Conservation (phyloP, 1,140 invertebrate species). For the Lepidurus arcticus region DNA sequence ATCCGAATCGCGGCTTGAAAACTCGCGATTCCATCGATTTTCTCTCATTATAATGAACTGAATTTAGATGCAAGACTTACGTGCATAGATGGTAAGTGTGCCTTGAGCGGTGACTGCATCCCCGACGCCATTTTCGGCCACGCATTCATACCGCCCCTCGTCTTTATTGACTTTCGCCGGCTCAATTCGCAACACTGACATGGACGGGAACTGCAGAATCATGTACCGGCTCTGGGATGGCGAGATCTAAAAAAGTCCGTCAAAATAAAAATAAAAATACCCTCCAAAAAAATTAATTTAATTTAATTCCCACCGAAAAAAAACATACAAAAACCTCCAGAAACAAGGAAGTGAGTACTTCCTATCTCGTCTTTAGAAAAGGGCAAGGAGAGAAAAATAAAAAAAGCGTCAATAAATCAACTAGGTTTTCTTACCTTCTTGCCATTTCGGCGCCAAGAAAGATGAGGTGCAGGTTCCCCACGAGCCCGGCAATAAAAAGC, state of each 20-base stretch:
- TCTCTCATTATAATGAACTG: neutral
- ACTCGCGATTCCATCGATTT: neutral
- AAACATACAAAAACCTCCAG: neutral
- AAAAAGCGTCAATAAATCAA: neutral
- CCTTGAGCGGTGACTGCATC: conserved; percentile 86
- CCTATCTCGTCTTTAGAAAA: neutral
- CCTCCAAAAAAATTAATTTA: neutral
- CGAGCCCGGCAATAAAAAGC: conserved; percentile 90
- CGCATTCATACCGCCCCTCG: conserved; percentile 87
- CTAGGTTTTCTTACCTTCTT: conserved; percentile 57
- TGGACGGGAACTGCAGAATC: conserved; percentile 53
- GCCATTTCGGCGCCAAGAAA: conserved; percentile 69
- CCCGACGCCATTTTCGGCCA: conserved; percentile 92
- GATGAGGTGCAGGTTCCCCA: conserved; percentile 66
- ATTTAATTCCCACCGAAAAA: neutral
- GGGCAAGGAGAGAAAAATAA: conserved; percentile 34
- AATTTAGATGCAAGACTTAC: conserved; percentile 53
- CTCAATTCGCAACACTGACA: conserved; percentile 84
- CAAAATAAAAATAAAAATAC: conserved; percentile 15
- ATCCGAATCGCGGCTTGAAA: too few species aligned
- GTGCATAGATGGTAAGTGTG: conserved; percentile 77
- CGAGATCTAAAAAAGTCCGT: conserved; percentile 33
- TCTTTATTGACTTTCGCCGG: conserved; percentile 74
- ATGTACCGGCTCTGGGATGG: conserved; percentile 42
- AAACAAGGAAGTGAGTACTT: conserved; percentile 2